phyloP scores from a whole-genome alignment of 2,888 invertebrate genomes.

The Lasioglossum leucozonium region DNA sequence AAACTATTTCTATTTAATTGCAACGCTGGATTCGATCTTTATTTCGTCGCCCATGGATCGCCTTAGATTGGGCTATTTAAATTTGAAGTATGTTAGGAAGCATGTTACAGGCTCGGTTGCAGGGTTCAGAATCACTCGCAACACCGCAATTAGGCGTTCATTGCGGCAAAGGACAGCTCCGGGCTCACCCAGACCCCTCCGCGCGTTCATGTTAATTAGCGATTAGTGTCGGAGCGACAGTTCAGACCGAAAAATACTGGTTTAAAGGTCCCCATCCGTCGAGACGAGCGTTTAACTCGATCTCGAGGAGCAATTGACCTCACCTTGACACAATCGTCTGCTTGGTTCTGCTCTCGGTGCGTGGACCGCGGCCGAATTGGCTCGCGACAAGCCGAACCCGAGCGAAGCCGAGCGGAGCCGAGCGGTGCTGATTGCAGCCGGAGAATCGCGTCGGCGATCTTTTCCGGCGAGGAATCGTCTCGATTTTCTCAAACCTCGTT shows the following conservation, averaged over 20 bases:
- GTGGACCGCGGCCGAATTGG: conserved; percentile 11
- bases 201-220: background rate
- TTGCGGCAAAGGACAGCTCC: background rate
- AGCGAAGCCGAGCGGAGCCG: background rate
- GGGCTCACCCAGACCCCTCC: background rate
- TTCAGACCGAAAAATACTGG: background rate
- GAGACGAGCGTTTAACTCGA: conserved; percentile 11
- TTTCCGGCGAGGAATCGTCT: background rate
- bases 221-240: conserved; percentile 3
- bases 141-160: background rate
- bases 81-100: background rate
- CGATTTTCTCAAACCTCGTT: background rate
- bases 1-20: background rate
- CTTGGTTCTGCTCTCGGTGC: conserved; percentile 23
- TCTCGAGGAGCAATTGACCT: conserved; percentile 54
- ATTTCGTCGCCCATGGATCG: background rate
- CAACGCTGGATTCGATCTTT: background rate
- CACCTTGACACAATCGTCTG: conserved; percentile 56
- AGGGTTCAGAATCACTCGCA: background rate
- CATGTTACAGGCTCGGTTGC: background rate
- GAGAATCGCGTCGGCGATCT: background rate
- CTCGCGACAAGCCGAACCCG: background rate
- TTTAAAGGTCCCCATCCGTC: conserved; percentile 11
- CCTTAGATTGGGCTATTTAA: background rate
- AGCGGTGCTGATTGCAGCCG: background rate